Evolutionary conservation across 2,888 invertebrate genomes (phyloP), one percentile per base, ranked within the genome.

Genomic region (Acanthosepion lycidas): DNA sequence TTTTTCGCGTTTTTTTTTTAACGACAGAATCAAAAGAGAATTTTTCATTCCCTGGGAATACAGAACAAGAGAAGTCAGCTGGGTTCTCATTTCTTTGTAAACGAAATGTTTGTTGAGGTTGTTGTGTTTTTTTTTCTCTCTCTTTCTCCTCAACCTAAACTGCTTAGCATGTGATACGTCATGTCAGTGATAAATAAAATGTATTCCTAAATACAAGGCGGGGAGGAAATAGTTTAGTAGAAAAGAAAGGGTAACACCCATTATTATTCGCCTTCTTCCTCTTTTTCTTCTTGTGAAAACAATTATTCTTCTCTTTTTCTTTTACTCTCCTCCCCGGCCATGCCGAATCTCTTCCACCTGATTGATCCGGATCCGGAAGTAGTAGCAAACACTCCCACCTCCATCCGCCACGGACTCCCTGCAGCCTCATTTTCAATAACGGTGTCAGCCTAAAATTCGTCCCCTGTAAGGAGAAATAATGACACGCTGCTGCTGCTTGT

Each of bases 291-390:
- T 78, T 78, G n/a, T 78, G 78, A n/a, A n/a, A 78, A n/a, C n/a
- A 78, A 78, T 78, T n/a, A 78, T 78, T 78, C 12, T 78, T 9
- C 78, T 78, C 78, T n/a, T 78, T 33, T 78, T 78, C 28, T 78
- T 78, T 12, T 33, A n/a, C 33, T n/a, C 15, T 33, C n/a, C n/a
- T 78, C 78, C 18, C 18, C 78, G 78, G n/a, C 18, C n/a, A 12
- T 78, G 78, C n/a, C 33, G n/a, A 78, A 78, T 78, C n/a, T 33
- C 78, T 78, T n/a, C n/a, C n/a, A 78, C n/a, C n/a, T 78, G 78
- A 78, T 78, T 78, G 78, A 78, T 78, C 78, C 78, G 78, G 78
- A 78, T 33, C 78, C 78, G 78, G 78, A 78, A 78, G 78, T 78
- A n/a, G 78, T 78, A 33, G n/a, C 15, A 78, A 9, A 78, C 78